Percentiles rank a stretch among this genome's conserved stretches.
These are phyloP conservation scores for Lytechinus pictus DNA, from an alignment of 35 echinoderm and acorn worm genomes.

Conservation along the genomic window DNA sequence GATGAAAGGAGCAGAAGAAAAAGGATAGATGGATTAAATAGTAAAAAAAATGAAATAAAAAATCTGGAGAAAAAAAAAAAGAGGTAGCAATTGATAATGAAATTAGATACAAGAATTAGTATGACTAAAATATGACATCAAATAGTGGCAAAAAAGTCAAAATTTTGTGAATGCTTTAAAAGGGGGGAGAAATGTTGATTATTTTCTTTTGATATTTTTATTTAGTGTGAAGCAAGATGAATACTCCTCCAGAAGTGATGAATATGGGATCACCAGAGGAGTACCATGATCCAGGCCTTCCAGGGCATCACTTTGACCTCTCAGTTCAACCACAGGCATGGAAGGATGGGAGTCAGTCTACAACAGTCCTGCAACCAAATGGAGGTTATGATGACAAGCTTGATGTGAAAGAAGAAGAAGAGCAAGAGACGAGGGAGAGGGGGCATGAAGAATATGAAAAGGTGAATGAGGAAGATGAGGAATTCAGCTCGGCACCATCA, in stretches of 20 bases:
- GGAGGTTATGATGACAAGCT: background rate
- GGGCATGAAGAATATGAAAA: slow-evolving; percentile 4
- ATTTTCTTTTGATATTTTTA: background rate
- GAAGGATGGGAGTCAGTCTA: background rate
- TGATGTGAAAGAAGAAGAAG: slow-evolving; percentile 32
- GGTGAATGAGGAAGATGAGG: slow-evolving; percentile 15
- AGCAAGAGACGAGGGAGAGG: background rate
- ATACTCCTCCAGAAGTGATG: background rate
- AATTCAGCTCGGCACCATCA: background rate
- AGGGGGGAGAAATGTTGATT: too few relatives aligned
- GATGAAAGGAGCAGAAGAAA: too few relatives aligned
- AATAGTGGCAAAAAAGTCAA: too few relatives aligned
- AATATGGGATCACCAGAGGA: background rate
- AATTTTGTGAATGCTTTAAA: too few relatives aligned
- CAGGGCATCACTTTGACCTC: background rate
- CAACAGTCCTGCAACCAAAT: background rate
- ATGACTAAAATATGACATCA: too few relatives aligned
- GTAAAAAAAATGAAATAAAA: too few relatives aligned
- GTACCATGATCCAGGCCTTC: background rate
- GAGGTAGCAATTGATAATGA: too few relatives aligned
- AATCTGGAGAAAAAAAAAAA: too few relatives aligned
- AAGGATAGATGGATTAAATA: too few relatives aligned
- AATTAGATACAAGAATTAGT: too few relatives aligned
- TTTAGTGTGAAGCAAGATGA: background rate
- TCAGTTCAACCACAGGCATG: background rate